Evolutionary conservation across 2,113 vertebrate species (phyloP).

Genomic region (Hucho hucho): DNA sequence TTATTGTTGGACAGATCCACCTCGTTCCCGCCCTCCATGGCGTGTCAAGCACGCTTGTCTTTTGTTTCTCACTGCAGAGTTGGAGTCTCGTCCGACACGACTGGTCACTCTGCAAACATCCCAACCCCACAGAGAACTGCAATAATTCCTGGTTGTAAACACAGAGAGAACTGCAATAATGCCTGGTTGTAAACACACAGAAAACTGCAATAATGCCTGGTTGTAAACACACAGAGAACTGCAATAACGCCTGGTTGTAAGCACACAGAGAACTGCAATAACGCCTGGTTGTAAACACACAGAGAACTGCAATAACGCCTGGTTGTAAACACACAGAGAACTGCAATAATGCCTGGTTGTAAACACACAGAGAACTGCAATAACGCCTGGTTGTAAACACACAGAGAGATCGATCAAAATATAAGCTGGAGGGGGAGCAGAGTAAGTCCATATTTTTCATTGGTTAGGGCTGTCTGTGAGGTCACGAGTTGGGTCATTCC

Average conservation of each 20-base stretch:
- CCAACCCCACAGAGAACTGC: slow-evolving; percentile 8
- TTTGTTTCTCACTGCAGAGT: slow-evolving; percentile 13
- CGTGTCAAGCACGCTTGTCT: slow-evolving; percentile 4
- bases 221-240: slow-evolving; percentile 41
- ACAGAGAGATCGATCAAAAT: slow-evolving; percentile 33
- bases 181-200: slow-evolving; percentile 39
- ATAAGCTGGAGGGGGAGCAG: slow-evolving; percentile 2
- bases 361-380: slow-evolving; percentile 37
- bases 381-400: slow-evolving; percentile 40
- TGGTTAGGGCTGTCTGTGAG: too few relatives aligned
- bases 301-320: too few relatives aligned
- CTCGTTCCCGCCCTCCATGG: slow-evolving; percentile 82
- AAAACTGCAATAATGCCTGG: slow-evolving; percentile 23
- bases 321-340: too few relatives aligned
- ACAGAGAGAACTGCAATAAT: slow-evolving; percentile 24
- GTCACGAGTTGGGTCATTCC: too few relatives aligned
- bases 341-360: slow-evolving; percentile 23
- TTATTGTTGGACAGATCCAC: slow-evolving; percentile 77
- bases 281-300: slow-evolving; percentile 40
- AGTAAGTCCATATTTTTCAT: background rate
- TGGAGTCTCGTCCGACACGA: slow-evolving; percentile 4
- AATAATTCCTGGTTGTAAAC: slow-evolving; percentile 37
- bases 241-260: too few relatives aligned
- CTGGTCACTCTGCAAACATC: slow-evolving; percentile 31
- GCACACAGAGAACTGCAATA: slow-evolving; percentile 18